Percentiles rank a stretch among this genome's conserved stretches.
These are phyloP conservation scores for Mixornis gularis DNA, from an alignment of 2,113 vertebrate species.

Conservation along the genomic window DNA sequence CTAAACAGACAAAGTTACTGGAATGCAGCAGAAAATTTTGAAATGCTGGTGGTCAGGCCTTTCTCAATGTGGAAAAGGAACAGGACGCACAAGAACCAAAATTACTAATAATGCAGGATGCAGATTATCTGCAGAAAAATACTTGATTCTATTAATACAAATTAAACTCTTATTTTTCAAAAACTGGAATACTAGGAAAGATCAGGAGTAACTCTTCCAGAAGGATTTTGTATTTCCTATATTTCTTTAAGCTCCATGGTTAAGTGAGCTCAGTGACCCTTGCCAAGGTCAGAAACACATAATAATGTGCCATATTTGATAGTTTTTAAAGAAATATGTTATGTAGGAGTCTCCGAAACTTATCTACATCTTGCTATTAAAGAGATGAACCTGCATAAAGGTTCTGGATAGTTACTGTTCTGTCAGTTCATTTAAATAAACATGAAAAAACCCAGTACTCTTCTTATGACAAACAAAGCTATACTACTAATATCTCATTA, in stretches of 20 bases:
- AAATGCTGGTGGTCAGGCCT: background rate
- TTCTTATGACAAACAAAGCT: background rate
- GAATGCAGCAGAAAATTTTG: background rate
- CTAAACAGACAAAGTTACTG: background rate
- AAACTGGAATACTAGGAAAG: background rate
- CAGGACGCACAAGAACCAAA: fast-evolving
- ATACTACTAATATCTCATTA: background rate
- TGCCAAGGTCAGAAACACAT: background rate
- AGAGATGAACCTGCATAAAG: background rate
- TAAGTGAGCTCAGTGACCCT: background rate
- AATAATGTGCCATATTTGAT: background rate
- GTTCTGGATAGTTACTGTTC: background rate
- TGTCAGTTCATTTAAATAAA: background rate
- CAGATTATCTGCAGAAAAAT: background rate
- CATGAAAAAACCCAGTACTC: background rate
- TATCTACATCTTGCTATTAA: background rate
- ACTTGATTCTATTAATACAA: background rate
- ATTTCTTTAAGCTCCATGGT: background rate
- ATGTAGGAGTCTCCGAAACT: background rate
- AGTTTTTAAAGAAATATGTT: background rate
- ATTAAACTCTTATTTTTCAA: background rate
- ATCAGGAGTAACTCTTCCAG: background rate
- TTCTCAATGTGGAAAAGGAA: background rate
- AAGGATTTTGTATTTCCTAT: background rate
- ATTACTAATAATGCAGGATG: background rate